These are phyloP conservation scores for Pomacea maculata DNA, from an alignment of 1,140 invertebrate genomes.

Conservation along the genomic window DNA sequence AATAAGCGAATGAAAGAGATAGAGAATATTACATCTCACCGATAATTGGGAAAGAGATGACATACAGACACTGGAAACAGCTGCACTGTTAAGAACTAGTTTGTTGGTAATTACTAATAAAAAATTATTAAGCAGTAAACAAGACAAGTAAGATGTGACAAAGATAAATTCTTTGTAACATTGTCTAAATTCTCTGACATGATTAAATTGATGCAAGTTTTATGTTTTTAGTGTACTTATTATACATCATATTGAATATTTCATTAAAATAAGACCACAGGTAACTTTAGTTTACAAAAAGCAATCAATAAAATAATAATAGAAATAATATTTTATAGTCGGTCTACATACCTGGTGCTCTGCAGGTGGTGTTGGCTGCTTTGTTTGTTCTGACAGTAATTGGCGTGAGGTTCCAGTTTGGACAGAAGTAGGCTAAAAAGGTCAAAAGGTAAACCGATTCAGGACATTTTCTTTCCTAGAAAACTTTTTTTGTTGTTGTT, in stretches of 20 bases:
- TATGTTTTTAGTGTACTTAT: not conserved
- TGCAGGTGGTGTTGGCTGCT: constrained; percentile 42
- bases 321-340: too few relatives aligned
- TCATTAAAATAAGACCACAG: too few relatives aligned
- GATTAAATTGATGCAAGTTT: not conserved
- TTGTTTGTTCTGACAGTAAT: constrained; percentile 50
- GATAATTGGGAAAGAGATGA: not conserved
- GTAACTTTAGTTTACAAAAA: too few relatives aligned
- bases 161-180: not conserved
- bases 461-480: too few relatives aligned
- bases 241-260: too few relatives aligned
- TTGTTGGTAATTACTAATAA: too few relatives aligned
- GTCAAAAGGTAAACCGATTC: too few relatives aligned
- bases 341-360: constrained; percentile 47
- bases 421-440: constrained; percentile 51
- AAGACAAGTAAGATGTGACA: not conserved
- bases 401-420: constrained; percentile 54
- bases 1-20: not conserved
- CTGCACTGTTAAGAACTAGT: too few relatives aligned
- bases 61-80: not conserved
- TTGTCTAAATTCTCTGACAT: not conserved
- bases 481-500: too few relatives aligned
- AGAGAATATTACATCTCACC: not conserved
- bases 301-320: too few relatives aligned
- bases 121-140: not conserved